Base-by-base conservation (phyloP, 2,888 invertebrate genomes). In the Tenthredo livida region DNA sequence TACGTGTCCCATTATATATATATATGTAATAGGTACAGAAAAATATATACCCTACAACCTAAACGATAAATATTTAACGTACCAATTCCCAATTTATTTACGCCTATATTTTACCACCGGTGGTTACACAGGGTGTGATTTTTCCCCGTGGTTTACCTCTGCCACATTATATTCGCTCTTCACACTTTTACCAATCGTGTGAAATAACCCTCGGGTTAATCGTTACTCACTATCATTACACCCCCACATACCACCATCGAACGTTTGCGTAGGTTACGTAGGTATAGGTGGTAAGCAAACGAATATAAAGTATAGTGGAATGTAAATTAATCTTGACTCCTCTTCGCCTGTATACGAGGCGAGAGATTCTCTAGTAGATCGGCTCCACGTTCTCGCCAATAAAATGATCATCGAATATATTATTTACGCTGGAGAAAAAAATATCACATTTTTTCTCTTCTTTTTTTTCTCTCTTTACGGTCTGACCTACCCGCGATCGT, bases 61-160 rank as follows among this genome's bases (percentile, higher is more conserved):
- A 0, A 43, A 43, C 61, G 25, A 80, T 80, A 80, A 80, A 80
- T 80, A 80, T 80, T 80, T 80, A 80, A 80, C 58, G 58, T 40
- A 77, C 25, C 77, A 43, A 43, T 40, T 21, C 43, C 15, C 73
- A 40, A 40, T 25, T 43, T 21, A n/a, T 70, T 70, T 37, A 43
- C 43, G 33, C 67, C 67, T 70, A 70, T 70, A 70, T 37, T 37
- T 70, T 12, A 10, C 43, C 6, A 4, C 21, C 25, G n/a, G 1
- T 3, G 12, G 21, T 40, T 33, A 10, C n/a, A 67, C 29, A 33
- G n/a, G 43, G 12, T 40, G n/a, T n/a, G 2, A 40, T 43, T 73
- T 21, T 72, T 15, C 12, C 21, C 58, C n/a, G 25, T 58, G 58
- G 21, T 25, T 25, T 10, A 29, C 9, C 67, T 10, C 4, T 3